A percentile compares a stretch with the other conserved stretches of the same genome.
phyloP scores from a whole-genome alignment of 2,888 invertebrate genomes.

The Lypha dubia region DNA sequence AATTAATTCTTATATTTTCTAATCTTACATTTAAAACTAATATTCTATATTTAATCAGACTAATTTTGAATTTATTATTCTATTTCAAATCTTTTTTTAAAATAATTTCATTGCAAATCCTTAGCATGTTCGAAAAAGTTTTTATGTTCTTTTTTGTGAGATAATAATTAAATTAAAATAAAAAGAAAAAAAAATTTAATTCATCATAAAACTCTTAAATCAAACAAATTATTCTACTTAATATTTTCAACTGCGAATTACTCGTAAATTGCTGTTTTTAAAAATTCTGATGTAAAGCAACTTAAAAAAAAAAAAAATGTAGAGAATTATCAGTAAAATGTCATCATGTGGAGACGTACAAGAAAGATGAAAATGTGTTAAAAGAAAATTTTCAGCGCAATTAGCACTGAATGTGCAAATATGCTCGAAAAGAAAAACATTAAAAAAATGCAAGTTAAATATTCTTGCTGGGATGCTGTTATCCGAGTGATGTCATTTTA shows the following conservation, averaged over 20 bases:
- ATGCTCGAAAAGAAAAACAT: too few relatives aligned
- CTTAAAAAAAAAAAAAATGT: background rate
- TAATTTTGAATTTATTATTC: background rate
- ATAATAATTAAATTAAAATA: conserved; percentile 5
- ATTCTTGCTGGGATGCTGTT: too few relatives aligned
- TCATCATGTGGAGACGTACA: conserved; percentile 9
- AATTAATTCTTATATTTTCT: too few relatives aligned
- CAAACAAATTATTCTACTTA: conserved; percentile 61
- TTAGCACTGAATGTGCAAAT: background rate
- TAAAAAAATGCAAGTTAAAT: too few relatives aligned
- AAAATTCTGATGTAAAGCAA: background rate
- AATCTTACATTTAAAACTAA: too few relatives aligned
- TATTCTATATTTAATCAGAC: background rate
- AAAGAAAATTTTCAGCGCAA: background rate
- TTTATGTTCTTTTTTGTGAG: conserved; percentile 18
- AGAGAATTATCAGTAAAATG: conserved; percentile 49
- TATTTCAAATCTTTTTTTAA: background rate
- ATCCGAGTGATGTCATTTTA: too few relatives aligned
- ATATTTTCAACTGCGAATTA: conserved; percentile 60
- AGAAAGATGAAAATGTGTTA: background rate
- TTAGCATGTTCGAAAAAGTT: conserved; percentile 4
- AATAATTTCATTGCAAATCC: background rate
- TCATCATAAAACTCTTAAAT: conserved; percentile 57
- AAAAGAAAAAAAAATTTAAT: conserved; percentile 15
- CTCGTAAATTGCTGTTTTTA: conserved; percentile 27